Percentiles rank a stretch among this genome's conserved stretches.
Evolutionary conservation across 1,140 invertebrate genomes (phyloP).

Genomic region (Nixonia krombeini): DNA sequence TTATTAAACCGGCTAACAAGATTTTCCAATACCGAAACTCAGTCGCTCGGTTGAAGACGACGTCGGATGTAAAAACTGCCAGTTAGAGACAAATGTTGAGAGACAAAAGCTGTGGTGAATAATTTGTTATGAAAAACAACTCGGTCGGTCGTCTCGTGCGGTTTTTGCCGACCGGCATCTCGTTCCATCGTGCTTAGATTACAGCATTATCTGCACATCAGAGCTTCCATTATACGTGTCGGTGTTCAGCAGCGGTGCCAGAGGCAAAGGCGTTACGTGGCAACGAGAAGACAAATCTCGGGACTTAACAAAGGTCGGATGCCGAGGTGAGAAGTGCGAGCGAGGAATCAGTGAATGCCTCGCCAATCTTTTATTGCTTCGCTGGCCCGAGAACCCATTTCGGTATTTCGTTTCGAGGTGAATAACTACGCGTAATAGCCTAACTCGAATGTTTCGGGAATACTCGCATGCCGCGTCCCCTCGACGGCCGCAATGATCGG

Average conservation of each 20-base stretch:
- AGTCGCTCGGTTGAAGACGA: too few relatives aligned
- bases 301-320: conserved; percentile 40
- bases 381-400: conserved; percentile 40
- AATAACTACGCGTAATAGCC: conserved; percentile 45
- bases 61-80: too few relatives aligned
- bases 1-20: too few relatives aligned
- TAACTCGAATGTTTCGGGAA: conserved; percentile 38
- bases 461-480: conserved; percentile 33
- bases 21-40: too few relatives aligned
- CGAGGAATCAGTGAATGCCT: conserved; percentile 45
- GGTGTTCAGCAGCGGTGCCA: conserved; percentile 27
- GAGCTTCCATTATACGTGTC: conserved; percentile 40
- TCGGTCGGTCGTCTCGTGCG: too few relatives aligned
- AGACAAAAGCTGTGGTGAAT: too few relatives aligned
- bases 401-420: conserved; percentile 45
- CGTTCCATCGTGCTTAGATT: conserved; percentile 12
- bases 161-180: too few relatives aligned
- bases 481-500: conserved; percentile 35
- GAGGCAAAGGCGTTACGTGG: conserved; percentile 42
- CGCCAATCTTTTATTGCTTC: conserved; percentile 48
- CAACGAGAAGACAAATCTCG: conserved; percentile 47
- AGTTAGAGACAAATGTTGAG: too few relatives aligned
- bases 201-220: conserved; percentile 41
- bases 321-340: conserved; percentile 41
- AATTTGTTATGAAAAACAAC: too few relatives aligned